phyloP scores from a whole-genome alignment of 2,797 vertebrate species.

The Eospalax fontanierii region DNA sequence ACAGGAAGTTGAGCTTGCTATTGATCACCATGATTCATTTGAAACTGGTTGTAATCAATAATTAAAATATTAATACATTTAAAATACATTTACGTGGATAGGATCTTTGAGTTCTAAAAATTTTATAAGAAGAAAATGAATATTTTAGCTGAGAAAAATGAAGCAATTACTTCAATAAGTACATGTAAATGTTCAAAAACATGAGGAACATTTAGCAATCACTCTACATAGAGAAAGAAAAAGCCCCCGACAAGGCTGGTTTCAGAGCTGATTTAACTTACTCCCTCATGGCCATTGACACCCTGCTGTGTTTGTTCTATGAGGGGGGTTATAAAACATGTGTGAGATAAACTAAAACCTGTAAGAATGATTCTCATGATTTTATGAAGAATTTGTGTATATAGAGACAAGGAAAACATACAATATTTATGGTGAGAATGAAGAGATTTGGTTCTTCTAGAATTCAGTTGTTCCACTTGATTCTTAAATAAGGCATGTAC shows the following conservation, averaged over 20 bases:
- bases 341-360: conserved; percentile 29
- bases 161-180: background rate
- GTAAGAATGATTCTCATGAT: background rate
- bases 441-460: conserved; percentile 79
- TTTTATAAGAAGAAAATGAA: background rate
- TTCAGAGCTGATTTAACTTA: background rate
- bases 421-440: conserved; percentile 78
- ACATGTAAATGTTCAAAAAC: background rate
- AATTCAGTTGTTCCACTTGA: conserved; percentile 77
- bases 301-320: conserved; percentile 7
- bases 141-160: background rate
- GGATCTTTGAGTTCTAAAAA: background rate
- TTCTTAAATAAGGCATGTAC: conserved; percentile 84
- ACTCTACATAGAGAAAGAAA: background rate
- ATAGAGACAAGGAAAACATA: conserved; percentile 70
- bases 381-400: conserved; percentile 47
- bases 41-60: background rate
- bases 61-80: too few species aligned
- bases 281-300: conserved; percentile 28
- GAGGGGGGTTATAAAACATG: conserved; percentile 55
- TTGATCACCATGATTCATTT: background rate
- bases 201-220: background rate
- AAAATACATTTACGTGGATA: background rate
- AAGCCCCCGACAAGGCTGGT: too few species aligned
- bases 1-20: background rate